A percentile compares a stretch with the other conserved stretches of the same genome.
Conservation (phyloP, 2,888 invertebrate genomes). For the Andrena bicolor region DNA sequence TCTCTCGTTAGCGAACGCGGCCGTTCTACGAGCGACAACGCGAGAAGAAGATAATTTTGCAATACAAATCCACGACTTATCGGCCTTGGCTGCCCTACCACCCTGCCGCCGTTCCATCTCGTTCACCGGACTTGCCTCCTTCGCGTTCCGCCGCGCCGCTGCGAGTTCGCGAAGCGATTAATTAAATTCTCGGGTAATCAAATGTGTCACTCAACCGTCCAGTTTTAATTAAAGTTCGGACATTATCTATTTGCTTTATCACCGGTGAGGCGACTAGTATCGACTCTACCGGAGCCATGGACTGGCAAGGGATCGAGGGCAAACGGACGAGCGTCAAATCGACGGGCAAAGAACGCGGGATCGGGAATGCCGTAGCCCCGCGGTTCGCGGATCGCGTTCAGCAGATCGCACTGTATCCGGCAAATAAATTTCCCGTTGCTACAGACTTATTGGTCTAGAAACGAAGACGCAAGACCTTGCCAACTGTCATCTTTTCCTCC, state of each 20-base stretch:
- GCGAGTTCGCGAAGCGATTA: conserved; percentile 82
- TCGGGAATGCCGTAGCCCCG: background rate
- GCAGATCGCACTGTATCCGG: background rate
- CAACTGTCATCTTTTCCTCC: conserved; percentile 53
- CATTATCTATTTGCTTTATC: conserved; percentile 85
- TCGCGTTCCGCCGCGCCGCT: conserved; percentile 50
- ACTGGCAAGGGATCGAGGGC: conserved; percentile 35
- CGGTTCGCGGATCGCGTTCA: background rate
- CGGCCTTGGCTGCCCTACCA: conserved; percentile 61
- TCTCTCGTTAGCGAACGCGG: conserved; percentile 76
- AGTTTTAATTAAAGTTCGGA: conserved; percentile 85
- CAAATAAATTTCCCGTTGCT: background rate
- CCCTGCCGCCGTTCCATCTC: conserved; percentile 1
- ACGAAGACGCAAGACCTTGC: conserved; percentile 46
- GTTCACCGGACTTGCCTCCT: conserved; percentile 7
- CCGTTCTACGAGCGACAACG: conserved; percentile 53
- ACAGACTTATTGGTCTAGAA: background rate
- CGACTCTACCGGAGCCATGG: conserved; percentile 62
- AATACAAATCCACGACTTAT: conserved; percentile 82
- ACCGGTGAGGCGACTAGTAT: conserved; percentile 82
- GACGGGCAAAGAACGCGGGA: background rate
- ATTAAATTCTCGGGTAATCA: conserved; percentile 85
- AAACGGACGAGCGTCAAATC: conserved; percentile 9
- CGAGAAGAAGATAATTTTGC: conserved; percentile 71
- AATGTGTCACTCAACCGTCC: conserved; percentile 85